Conservation (phyloP, 1,140 invertebrate genomes). For the Macrostomum lignano region DNA sequence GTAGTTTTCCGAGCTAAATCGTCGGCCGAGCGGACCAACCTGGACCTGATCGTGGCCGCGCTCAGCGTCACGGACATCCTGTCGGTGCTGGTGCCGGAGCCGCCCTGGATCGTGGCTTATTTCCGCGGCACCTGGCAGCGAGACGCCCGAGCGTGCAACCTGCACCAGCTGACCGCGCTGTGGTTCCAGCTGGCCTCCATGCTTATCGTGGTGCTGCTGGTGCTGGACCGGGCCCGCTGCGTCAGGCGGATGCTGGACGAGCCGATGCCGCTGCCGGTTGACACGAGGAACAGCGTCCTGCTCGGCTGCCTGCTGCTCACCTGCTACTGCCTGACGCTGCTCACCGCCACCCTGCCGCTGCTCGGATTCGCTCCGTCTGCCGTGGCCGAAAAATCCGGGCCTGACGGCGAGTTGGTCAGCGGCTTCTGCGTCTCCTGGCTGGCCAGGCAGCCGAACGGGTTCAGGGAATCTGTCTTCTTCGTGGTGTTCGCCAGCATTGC, state of each 20-base stretch:
- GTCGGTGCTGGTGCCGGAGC: slow-evolving; percentile 12
- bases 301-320: slow-evolving; percentile 8
- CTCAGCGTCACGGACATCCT: slow-evolving; percentile 12
- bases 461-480: slow-evolving; percentile 9
- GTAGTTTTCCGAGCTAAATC: slow-evolving; percentile 9
- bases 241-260: slow-evolving; percentile 4
- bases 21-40: slow-evolving; percentile 9
- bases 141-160: slow-evolving; percentile 11
- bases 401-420: too few relatives aligned
- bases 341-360: slow-evolving; percentile 11
- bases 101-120: slow-evolving; percentile 11
- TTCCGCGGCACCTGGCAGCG: slow-evolving; percentile 13
- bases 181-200: slow-evolving; percentile 12
- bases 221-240: slow-evolving; percentile 9
- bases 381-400: too few relatives aligned
- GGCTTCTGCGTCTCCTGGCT: slow-evolving; percentile 11
- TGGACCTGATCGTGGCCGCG: slow-evolving; percentile 12
- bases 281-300: slow-evolving; percentile 7
- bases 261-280: not conserved
- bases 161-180: slow-evolving; percentile 12
- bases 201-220: slow-evolving; percentile 11
- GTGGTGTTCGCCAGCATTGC: too few relatives aligned
- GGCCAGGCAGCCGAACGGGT: slow-evolving; percentile 7
- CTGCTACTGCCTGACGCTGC: slow-evolving; percentile 9
- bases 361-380: slow-evolving; percentile 11